Percentiles rank a stretch among this genome's conserved stretches.
Evolutionary conservation across 2,113 vertebrate genomes (phyloP).

Genomic region (Ailurus styani): DNA sequence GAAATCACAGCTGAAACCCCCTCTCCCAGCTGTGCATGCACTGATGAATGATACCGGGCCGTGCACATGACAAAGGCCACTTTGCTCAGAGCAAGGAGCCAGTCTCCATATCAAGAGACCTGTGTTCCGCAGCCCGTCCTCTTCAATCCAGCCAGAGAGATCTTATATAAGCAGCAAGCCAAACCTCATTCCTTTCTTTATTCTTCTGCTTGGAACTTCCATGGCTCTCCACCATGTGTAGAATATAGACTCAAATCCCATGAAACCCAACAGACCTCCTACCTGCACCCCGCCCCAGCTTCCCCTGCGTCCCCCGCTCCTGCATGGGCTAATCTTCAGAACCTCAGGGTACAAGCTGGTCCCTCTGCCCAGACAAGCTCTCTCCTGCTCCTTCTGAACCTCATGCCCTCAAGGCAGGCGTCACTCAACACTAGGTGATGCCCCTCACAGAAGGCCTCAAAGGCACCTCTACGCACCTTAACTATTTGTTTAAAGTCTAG

Average conservation of each 20-base stretch:
- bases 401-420: background rate
- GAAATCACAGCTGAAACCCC: background rate
- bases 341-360: background rate
- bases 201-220: background rate
- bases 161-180: background rate
- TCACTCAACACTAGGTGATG: background rate
- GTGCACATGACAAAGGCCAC: background rate
- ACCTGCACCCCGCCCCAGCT: too few relatives aligned
- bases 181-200: background rate
- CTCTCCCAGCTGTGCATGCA: rapidly evolving
- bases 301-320: too few relatives aligned
- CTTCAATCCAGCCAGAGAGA: background rate
- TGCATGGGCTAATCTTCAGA: background rate
- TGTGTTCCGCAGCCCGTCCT: background rate
- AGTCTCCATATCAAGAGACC: background rate
- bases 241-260: background rate
- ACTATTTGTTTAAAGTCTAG: background rate
- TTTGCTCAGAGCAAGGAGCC: background rate
- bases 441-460: background rate
- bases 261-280: background rate
- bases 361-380: background rate
- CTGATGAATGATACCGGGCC: background rate
- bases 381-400: background rate
- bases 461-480: background rate
- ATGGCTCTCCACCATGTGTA: background rate